phyloP scores from a whole-genome alignment of 2,797 vertebrate species.

The Avahi laniger region DNA sequence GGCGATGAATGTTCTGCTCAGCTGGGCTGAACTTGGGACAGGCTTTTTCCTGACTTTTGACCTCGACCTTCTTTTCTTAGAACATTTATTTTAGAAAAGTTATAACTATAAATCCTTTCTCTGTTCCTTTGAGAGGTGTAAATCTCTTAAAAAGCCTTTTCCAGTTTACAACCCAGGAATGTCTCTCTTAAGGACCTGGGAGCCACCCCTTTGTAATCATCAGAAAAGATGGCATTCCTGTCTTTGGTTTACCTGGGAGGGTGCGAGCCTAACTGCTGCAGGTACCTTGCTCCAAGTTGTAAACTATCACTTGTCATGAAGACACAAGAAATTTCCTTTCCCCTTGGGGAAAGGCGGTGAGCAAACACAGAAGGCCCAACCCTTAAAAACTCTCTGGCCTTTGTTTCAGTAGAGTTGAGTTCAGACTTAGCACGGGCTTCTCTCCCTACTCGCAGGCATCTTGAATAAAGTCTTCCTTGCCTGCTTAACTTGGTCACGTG shows the following conservation, averaged over 20 bases:
- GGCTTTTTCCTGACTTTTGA: neutral
- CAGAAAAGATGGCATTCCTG: neutral
- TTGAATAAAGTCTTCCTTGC: neutral
- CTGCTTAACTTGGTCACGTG: neutral
- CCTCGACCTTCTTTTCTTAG: no score
- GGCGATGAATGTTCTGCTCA: neutral
- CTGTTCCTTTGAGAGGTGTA: neutral
- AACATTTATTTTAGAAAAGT: neutral
- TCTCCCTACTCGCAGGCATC: no score
- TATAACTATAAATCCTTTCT: neutral
- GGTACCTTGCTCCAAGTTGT: neutral
- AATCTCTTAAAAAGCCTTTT: neutral
- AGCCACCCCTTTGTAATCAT: neutral
- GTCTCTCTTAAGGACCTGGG: neutral
- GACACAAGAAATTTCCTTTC: neutral
- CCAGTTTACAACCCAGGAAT: no score
- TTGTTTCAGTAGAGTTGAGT: neutral
- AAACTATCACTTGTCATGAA: neutral
- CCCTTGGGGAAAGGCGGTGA: neutral
- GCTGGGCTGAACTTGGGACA: neutral
- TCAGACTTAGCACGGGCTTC: no score
- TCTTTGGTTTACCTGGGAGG: neutral
- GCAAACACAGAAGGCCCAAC: accelerated
- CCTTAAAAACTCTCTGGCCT: neutral
- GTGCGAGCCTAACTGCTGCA: neutral